Evolutionary conservation across 2,888 invertebrate genomes (phyloP), one percentile per base, ranked within the genome.

Genomic region (Schizotus pectinicornis): DNA sequence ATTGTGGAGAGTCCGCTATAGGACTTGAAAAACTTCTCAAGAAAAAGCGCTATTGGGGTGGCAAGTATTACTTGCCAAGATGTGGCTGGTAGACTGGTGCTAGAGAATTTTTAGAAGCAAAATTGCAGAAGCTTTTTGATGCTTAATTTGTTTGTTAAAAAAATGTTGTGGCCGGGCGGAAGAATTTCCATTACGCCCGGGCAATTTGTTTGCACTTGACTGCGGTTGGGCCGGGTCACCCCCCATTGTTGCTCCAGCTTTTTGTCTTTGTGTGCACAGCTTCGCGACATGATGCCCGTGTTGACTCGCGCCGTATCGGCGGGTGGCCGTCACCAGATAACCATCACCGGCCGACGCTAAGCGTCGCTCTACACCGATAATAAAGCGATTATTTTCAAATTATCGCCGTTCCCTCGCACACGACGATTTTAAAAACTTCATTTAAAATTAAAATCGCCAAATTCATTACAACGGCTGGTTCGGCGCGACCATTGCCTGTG

Each of bases 381-480:
- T 59, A 59, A 59, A 59, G 49, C 46, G 50, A 59, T 59, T 59
- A 59, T 59, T 59, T 59, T 54, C 59, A 59, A 59, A 59, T 59
- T 59, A 59, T 45, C 43, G 53, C 43, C 39, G 34, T 34, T 13
- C 37, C 41, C 8, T 22, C 31, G 14, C 49, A 48, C 43, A 48
- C 52, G 45, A 36, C 53, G 45, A 63, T 63, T 63, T 65, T 41
- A 6, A 7, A 43, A 45, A 48, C 61, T 57, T 62, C 53, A 63
- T 63, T 65, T 65, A 52, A 65, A 65, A 62, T 62, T 65, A 60
- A 65, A 65, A 65, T 62, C 48, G 59, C 55, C 30, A 45, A 49
- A 50, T 59, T 59, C 49, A 59, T 61, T 56, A 61, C 51, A 56
- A 60, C 49, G 59, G 63, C 54, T 62, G 58, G 63, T 61, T 47